Conservation (phyloP, 2,888 invertebrate genomes). For the Vesta saturnalis region DNA sequence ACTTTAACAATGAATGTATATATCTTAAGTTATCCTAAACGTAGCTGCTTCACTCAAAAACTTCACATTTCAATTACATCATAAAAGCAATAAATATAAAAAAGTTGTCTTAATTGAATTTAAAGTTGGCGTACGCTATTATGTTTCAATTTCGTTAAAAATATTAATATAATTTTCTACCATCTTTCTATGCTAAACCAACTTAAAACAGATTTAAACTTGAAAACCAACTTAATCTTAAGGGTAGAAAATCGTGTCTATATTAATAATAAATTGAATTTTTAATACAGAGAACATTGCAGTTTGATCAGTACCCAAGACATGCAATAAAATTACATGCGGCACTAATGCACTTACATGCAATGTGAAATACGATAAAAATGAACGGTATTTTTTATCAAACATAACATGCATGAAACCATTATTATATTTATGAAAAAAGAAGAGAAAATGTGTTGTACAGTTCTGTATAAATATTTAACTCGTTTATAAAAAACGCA, state of each 20-base stretch:
- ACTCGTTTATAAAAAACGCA: no score
- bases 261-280: background rate
- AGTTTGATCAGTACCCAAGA: background rate
- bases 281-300: background rate
- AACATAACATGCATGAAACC: no score
- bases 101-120: background rate
- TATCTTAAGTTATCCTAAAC: background rate
- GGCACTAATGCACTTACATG: slow-evolving; percentile 1
- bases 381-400: no score
- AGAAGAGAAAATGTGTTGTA: no score
- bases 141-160: background rate
- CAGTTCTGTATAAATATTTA: no score
- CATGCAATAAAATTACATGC: slow-evolving; percentile 6
- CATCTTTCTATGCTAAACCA: no score
- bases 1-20: slow-evolving; percentile 19
- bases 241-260: background rate
- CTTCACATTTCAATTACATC: background rate
- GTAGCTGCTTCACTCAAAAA: background rate
- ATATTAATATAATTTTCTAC: no score
- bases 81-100: background rate
- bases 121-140: background rate
- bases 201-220: background rate
- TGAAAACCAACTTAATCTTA: background rate
- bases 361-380: background rate
- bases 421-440: no score